Base-by-base conservation (phyloP, 2,797 vertebrate species). In the Philypnodon macrostomus region DNA sequence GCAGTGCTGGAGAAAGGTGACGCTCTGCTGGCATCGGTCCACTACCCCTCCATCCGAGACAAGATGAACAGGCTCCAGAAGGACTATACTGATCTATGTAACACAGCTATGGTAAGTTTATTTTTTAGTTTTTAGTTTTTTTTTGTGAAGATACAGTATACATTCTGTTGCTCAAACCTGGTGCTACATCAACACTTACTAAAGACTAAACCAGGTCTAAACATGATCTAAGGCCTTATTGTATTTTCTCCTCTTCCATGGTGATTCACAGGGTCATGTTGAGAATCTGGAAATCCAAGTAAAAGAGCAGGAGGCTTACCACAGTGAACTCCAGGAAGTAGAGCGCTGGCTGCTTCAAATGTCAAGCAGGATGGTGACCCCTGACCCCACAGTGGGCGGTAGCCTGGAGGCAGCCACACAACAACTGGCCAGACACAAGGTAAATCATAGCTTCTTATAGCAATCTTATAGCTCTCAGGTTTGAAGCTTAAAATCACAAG, bases 281-380 rank as follows among this genome's bases (percentile, higher is more conserved):
- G 79, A 87, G 76, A 89, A 78, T 31, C 80, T 98, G 64, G 93
- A 93, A 15, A 71, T 61, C 0, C 93, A 91, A 81, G 93, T 97
- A 58, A 94, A 88, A 83, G 94, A 96, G 59, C 97, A 98, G 18
- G 96, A 98, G 67, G 86, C 80, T 15, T 99, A 98, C 68, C 93
- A 95, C 15, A 87, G 81, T 6, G 91, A 95, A 60, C 91, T 97
- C n/a, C 97, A 98, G 77, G 94, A 97, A 71, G 93, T 93, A 5
- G 97, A 98, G 46, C 94, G 92, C 41, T 98, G 96, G 95, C 87
- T 98, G 45, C 86, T 99, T 17, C 95, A 97, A 79, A 98, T 98
- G 93, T 97, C 96, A 7, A 91, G 93, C 85, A 87, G 93, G 59
- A 88, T 98, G 87, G 91, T 96, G 74, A 93, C 92, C 2, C 91